Conservation (phyloP, 2,888 invertebrate genomes). For the Torymus auratus region DNA sequence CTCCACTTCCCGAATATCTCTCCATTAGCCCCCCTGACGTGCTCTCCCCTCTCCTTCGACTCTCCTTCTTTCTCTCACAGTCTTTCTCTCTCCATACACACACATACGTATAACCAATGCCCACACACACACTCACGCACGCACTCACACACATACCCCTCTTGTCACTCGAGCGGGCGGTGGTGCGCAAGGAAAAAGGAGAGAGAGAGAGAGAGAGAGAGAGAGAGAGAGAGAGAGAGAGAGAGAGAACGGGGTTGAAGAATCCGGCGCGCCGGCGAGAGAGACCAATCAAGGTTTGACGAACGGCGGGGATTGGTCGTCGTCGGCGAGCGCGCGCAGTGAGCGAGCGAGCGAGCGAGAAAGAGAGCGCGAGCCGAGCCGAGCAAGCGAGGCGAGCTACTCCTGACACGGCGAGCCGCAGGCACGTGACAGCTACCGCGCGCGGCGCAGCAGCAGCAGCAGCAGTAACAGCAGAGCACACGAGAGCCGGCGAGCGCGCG, state of each 20-base stretch:
- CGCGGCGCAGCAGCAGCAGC: conserved; percentile 67
- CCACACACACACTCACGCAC: conserved; percentile 55
- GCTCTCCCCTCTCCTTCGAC: conserved; percentile 47
- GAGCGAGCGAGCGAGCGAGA: conserved; percentile 21
- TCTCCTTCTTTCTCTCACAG: conserved; percentile 9
- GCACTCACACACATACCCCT: conserved; percentile 65
- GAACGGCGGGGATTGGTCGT: conserved; percentile 77
- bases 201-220: conserved; percentile 26
- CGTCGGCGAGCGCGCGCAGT: conserved; percentile 59
- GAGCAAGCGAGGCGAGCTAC: conserved; percentile 61
- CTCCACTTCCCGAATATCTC: conserved; percentile 74
- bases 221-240: conserved; percentile 22
- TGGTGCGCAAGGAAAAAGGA: conserved; percentile 42
- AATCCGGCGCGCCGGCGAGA: conserved; percentile 74
- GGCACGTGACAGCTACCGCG: conserved; percentile 77
- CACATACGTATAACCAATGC: conserved; percentile 45
- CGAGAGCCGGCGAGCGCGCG: conserved; percentile 46
- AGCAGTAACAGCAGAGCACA: conserved; percentile 15
- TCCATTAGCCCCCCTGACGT: conserved; percentile 75
- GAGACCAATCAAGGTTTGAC: conserved; percentile 81
- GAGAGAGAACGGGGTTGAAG: conserved; percentile 74
- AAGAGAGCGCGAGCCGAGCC: conserved; percentile 42
- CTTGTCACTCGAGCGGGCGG: conserved; percentile 60
- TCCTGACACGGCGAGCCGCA: too few relatives aligned
- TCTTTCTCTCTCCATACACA: conserved; percentile 11